Percentiles rank a stretch among this genome's conserved stretches.
Conservation (phyloP, 2,888 invertebrate genomes). For the Philereme transversata region DNA sequence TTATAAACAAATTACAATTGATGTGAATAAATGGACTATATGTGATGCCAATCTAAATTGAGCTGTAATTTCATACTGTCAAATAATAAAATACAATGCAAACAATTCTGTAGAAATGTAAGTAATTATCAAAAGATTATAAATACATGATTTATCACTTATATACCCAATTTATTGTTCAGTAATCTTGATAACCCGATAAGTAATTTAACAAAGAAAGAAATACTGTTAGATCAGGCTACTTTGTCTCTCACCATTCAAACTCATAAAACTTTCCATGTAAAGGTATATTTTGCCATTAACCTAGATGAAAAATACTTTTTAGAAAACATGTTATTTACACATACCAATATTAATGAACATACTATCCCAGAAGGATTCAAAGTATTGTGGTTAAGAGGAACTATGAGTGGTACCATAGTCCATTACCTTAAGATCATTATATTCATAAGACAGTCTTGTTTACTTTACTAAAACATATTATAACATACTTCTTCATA, state of each 20-base stretch:
- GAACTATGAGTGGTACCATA: no score
- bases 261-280: constrained; percentile 28
- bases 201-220: constrained; percentile 2
- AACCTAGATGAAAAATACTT: constrained; percentile 25
- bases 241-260: constrained; percentile 27
- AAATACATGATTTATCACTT: background rate
- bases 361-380: no score
- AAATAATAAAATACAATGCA: background rate
- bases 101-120: background rate
- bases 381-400: no score
- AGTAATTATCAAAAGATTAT: background rate
- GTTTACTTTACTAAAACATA: no score
- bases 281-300: constrained; percentile 35
- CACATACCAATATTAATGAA: no score
- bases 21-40: background rate
- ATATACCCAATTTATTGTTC: constrained; percentile 5
- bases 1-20: background rate
- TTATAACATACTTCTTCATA: no score
- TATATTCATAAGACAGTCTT: no score
- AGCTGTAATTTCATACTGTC: background rate
- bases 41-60: background rate
- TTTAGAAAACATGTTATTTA: no score
- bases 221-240: background rate
- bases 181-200: constrained; percentile 11
- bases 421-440: no score